A percentile compares a stretch with the other conserved stretches of the same genome.
Evolutionary conservation across 2,888 invertebrate species (phyloP).

Genomic region (Autographa gamma): DNA sequence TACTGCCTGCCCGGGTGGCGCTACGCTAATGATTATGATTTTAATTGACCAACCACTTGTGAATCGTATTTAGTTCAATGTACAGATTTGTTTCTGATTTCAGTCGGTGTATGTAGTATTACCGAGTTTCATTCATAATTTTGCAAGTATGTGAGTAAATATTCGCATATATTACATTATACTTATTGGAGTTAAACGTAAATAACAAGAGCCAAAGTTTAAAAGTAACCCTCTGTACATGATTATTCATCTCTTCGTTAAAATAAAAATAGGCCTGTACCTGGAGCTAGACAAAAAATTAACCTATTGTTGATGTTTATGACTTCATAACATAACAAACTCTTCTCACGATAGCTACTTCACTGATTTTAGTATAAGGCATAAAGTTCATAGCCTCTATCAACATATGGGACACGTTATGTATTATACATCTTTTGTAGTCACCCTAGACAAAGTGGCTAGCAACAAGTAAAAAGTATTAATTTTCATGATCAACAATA

Average conservation of each 20-base stretch:
- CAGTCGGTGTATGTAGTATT: background rate
- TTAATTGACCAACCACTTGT: slow-evolving; percentile 55
- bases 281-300: too few relatives aligned
- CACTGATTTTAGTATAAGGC: too few relatives aligned
- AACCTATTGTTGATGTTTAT: too few relatives aligned
- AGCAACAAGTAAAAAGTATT: background rate
- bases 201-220: too few relatives aligned
- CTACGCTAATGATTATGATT: slow-evolving; percentile 56
- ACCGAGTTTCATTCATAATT: slow-evolving; percentile 14
- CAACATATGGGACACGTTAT: too few relatives aligned
- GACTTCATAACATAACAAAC: too few relatives aligned
- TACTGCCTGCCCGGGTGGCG: slow-evolving; percentile 52
- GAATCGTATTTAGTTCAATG: slow-evolving; percentile 43
- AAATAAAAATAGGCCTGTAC: too few relatives aligned
- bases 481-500: background rate
- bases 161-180: background rate
- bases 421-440: background rate
- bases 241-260: too few relatives aligned
- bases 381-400: too few relatives aligned
- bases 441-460: background rate
- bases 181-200: too few relatives aligned
- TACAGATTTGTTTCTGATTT: slow-evolving; percentile 35
- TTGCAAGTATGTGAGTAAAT: background rate
- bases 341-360: too few relatives aligned
- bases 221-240: too few relatives aligned